Conservation (phyloP, 2,797 vertebrate genomes). For the Ispidina lecontei region DNA sequence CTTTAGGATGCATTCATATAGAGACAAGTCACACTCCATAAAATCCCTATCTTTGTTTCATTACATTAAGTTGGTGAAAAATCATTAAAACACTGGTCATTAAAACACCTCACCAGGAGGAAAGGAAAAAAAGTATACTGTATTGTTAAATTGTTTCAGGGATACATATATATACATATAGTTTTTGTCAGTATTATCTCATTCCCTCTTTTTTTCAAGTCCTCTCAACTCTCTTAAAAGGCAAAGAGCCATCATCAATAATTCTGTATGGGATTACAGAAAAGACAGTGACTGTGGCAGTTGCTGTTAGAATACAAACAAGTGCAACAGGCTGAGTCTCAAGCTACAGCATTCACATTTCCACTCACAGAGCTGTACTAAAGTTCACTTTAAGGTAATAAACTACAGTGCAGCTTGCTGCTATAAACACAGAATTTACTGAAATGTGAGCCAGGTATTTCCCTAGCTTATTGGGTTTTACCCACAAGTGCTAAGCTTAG, state of each 20-base stretch:
- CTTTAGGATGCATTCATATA: not conserved
- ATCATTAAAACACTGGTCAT: not conserved
- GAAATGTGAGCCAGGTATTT: not conserved
- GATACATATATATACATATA: not conserved
- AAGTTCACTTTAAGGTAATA: not conserved
- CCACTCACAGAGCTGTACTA: not conserved
- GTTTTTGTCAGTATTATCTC: not conserved
- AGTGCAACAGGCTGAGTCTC: not conserved
- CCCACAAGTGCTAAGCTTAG: not conserved
- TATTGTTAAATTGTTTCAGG: not conserved
- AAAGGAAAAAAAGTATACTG: not conserved
- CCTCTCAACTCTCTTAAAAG: not conserved
- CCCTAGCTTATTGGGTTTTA: not conserved
- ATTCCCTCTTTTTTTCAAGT: not conserved
- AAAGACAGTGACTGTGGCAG: not conserved
- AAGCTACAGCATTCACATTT: not conserved
- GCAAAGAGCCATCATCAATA: not conserved
- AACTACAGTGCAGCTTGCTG: not conserved
- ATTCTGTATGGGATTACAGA: not conserved
- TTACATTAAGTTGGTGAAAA: not conserved
- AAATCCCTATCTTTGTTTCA: not conserved
- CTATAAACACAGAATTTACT: not conserved
- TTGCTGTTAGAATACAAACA: no score
- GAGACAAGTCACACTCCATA: not conserved
- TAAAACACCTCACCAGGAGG: not conserved